Evolutionary conservation across 2,888 invertebrate species (phyloP).

Genomic region (Anoplius nigerrimus): DNA sequence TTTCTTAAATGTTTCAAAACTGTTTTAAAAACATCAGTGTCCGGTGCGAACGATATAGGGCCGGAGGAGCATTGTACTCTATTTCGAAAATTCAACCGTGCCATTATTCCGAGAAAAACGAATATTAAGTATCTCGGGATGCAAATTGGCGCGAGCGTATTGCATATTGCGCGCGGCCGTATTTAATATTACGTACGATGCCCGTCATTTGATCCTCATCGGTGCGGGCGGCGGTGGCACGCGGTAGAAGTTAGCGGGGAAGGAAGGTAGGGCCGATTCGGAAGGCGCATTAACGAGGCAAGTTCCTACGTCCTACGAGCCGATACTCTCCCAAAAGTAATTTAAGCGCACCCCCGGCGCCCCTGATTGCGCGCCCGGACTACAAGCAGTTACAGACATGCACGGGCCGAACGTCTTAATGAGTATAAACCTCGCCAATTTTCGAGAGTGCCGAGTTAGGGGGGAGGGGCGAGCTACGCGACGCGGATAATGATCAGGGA

Average conservation of each 20-base stretch:
- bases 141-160: too few relatives aligned
- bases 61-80: too few relatives aligned
- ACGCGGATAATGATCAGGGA: too few relatives aligned
- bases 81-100: too few relatives aligned
- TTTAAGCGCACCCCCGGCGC: constrained; percentile 35
- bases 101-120: too few relatives aligned
- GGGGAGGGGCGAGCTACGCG: not conserved
- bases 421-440: constrained; percentile 26
- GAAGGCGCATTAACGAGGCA: constrained; percentile 44
- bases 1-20: too few relatives aligned
- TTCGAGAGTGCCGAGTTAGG: constrained; percentile 13
- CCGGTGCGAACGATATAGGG: too few relatives aligned
- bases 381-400: constrained; percentile 13
- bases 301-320: constrained; percentile 38
- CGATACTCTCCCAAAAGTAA: constrained; percentile 41
- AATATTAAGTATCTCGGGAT: too few relatives aligned
- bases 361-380: constrained; percentile 31
- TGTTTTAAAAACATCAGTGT: too few relatives aligned
- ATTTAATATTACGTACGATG: not conserved
- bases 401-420: constrained; percentile 33
- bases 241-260: constrained; percentile 14
- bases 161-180: too few relatives aligned
- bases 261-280: constrained; percentile 22
- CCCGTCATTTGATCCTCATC: constrained; percentile 29
- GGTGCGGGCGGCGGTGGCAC: constrained; percentile 28